Conservation (phyloP, 2,797 vertebrate genomes). For the Poeciliopsis paucimaculata region DNA sequence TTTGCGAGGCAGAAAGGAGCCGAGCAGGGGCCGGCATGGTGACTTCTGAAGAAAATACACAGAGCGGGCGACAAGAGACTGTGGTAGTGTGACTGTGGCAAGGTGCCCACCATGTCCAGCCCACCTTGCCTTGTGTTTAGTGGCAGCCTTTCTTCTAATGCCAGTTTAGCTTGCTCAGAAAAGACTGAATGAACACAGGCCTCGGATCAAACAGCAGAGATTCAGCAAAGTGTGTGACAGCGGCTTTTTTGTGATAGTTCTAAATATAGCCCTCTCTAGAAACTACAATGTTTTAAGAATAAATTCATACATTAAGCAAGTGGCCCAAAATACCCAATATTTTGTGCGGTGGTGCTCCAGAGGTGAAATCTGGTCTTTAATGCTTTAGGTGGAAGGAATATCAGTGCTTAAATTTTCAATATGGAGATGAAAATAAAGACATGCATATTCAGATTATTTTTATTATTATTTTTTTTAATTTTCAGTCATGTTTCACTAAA, state of each 20-base stretch:
- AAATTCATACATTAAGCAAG: not conserved
- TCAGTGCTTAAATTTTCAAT: not conserved
- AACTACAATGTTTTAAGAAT: not conserved
- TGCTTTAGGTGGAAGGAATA: not conserved
- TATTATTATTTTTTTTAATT: not conserved
- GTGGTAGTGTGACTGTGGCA: slow-evolving; percentile 73
- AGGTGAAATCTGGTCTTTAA: not conserved
- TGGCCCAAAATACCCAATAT: not conserved
- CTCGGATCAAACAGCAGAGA: slow-evolving; percentile 53
- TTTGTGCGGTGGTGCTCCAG: not conserved
- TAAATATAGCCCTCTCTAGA: not conserved
- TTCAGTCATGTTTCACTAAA: not conserved
- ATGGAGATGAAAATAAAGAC: not conserved
- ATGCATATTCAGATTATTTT: not conserved
- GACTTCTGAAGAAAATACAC: slow-evolving; percentile 76
- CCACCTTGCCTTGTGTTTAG: slow-evolving; percentile 68
- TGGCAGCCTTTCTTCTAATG: slow-evolving; percentile 74
- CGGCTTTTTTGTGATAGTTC: not conserved
- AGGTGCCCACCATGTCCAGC: slow-evolving; percentile 54
- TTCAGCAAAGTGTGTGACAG: slow-evolving; percentile 43
- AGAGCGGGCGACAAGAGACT: slow-evolving; percentile 65
- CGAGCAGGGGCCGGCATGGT: slow-evolving; percentile 39
- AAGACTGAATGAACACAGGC: slow-evolving; percentile 63
- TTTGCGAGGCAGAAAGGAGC: slow-evolving; percentile 61
- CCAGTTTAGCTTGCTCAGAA: slow-evolving; percentile 66